Evolutionary conservation across 2,888 invertebrate genomes (phyloP), one percentile per base, ranked within the genome.

Genomic region (Lepeophtheirus nordmannii): DNA sequence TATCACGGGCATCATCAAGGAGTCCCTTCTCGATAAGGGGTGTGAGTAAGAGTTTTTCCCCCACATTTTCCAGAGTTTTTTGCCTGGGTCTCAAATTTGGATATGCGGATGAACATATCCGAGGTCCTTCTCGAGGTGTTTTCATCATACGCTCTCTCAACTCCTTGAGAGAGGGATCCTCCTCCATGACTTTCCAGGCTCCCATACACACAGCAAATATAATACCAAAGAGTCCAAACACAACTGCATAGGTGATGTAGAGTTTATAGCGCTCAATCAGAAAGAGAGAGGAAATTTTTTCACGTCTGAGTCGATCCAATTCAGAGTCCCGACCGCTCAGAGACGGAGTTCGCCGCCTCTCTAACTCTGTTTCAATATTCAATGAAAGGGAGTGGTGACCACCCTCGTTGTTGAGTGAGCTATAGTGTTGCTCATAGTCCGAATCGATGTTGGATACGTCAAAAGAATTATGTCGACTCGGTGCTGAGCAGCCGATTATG

Each of bases 1-100:
- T 67, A 38, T 70, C 67, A 70, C 80, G 79, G 0, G 84, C 88
- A 72, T 83, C 81, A 1, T 82, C 79, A 64, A 85, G 81, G 71
- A 84, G 81, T 9, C 86, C 86, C 67, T 77, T 79, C 73, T 86
- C 82, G 39, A 89, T 81, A 64, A 82, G 80, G 0, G 85, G 86
- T 0, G 89, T 87, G 38, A 89, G 78, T 72, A 87, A 85, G 10
- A 89, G 76, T 1, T 89, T 87, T 37, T 82, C 72, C 0, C 83
- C 82, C 0, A 79, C 76, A 63, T 71, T 71, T 7, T 70, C 71
- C 9, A n/a, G n/a, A 17, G 53, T 14, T 17, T 46, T 46, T n/a
- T 5, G 3, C 8, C 53, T 14, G n/a, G 14, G n/a, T 14, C 17
- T 14, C 53, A 46, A 17, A 14, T 38, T 40, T 17, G 62, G 62